Percentiles rank a stretch among this genome's conserved stretches.
Evolutionary conservation across 2,888 invertebrate genomes (phyloP).

Genomic region (Parnassius glacialis): DNA sequence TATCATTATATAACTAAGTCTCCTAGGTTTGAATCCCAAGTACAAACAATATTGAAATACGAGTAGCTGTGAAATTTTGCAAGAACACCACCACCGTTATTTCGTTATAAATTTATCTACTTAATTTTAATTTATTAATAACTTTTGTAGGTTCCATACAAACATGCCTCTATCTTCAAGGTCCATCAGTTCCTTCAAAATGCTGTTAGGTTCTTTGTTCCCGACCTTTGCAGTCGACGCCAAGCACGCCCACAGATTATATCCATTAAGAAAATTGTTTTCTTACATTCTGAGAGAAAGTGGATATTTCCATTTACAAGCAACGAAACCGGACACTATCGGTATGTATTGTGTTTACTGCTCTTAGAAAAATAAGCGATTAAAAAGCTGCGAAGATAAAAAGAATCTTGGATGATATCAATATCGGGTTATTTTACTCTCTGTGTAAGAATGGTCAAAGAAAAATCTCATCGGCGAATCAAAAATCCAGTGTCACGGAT

Average conservation of each 20-base stretch:
- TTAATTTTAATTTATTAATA: conserved; percentile 40
- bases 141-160: conserved; percentile 65
- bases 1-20: too few species aligned
- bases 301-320: conserved; percentile 88
- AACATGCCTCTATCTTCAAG: conserved; percentile 82
- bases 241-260: conserved; percentile 65
- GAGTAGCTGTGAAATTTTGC: too few species aligned
- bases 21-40: too few species aligned
- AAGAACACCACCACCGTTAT: too few species aligned
- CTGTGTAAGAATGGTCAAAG: too few species aligned
- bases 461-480: too few species aligned
- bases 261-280: conserved; percentile 66
- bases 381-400: too few species aligned
- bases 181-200: conserved; percentile 52
- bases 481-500: too few species aligned
- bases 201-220: conserved; percentile 69
- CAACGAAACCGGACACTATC: conserved; percentile 91
- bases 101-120: conserved; percentile 1
- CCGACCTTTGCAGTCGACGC: conserved; percentile 74
- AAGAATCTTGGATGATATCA: too few species aligned
- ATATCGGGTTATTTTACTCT: too few species aligned
- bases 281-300: conserved; percentile 65
- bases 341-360: conserved; percentile 69
- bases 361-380: neutral
- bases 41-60: too few species aligned